Base-by-base conservation (phyloP, 1,140 invertebrate species). In the Cecropterus lyciades region DNA sequence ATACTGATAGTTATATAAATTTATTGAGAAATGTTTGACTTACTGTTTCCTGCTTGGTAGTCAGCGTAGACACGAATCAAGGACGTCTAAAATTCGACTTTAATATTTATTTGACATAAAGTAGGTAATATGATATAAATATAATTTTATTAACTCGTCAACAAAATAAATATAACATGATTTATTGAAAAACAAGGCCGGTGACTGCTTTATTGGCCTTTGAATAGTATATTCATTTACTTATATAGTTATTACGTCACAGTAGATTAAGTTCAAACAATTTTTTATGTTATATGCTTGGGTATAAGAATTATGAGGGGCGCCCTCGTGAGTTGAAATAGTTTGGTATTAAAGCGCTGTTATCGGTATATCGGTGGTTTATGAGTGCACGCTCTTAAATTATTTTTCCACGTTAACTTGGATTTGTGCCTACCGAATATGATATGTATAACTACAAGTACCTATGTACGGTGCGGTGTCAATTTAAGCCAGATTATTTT, bases 301-400 rank as follows among this genome's bases (percentile, higher is more conserved):
- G 7, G 10, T 13, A 51, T 62, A 62, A 62, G 16, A 30, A 10
- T 62, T 16, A 42, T 20, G 7, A 33, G 43, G n/a, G 27, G 16
- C 5, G 30, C 15, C 45, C 20, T 62, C 7, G 45, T 62, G n/a
- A 49, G 15, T 9, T 62, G 45, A 49, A 62, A 37, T 1, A 40
- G 43, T 59, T 43, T 71, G 52, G 30, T 75, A 66, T 79, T 75
- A 75, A 72, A 66, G 53, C 68, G 70, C 64, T 78, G 75, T 81
- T 81, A 84, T 79, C 77, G 77, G 56, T 63, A 64, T 81, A 84
- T 79, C 77, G 77, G 56, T 63, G 66, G 75, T 83, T 77, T 79
- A 80, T 79, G 70, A 73, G 67, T 67, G 62, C 71, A 78, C 71
- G 77, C 74, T 67, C 60, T 83, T 73, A 57, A 73, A 66, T 70